These are phyloP conservation scores for Crenuchus spilurus DNA, from an alignment of 2,797 vertebrate species.

Conservation along the genomic window DNA sequence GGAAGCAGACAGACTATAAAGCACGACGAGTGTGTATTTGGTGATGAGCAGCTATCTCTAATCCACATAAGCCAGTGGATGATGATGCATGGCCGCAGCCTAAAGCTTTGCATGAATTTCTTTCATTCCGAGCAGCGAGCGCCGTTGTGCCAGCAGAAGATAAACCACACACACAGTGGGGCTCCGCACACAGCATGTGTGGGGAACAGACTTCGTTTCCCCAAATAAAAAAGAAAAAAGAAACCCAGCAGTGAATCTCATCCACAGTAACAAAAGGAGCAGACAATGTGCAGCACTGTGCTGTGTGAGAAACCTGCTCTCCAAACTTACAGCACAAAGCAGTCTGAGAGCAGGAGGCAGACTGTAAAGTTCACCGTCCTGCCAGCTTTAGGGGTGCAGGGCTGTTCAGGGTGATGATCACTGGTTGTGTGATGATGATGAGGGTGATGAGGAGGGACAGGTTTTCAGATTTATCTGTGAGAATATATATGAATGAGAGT, in stretches of 20 bases:
- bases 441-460: no score
- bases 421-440: no score
- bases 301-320: no score
- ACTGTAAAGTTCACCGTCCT: no score
- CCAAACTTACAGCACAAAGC: no score
- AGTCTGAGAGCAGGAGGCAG: no score
- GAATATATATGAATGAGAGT: no score
- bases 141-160: not conserved
- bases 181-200: not conserved
- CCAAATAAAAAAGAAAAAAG: not conserved
- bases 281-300: no score
- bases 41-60: constrained; percentile 37
- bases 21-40: constrained; percentile 7
- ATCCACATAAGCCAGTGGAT: constrained; percentile 27
- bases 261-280: not conserved
- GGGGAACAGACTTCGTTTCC: not conserved
- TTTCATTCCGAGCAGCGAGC: constrained; percentile 6
- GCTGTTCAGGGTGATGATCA: no score
- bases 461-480: no score
- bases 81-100: not conserved
- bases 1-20: not conserved
- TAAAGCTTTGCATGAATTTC: constrained; percentile 27
- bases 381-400: no score
- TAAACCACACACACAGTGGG: constrained; percentile 16
- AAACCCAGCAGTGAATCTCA: not conserved